Conservation (phyloP, 2,113 vertebrate genomes). For the Budorcas taxicolor region DNA sequence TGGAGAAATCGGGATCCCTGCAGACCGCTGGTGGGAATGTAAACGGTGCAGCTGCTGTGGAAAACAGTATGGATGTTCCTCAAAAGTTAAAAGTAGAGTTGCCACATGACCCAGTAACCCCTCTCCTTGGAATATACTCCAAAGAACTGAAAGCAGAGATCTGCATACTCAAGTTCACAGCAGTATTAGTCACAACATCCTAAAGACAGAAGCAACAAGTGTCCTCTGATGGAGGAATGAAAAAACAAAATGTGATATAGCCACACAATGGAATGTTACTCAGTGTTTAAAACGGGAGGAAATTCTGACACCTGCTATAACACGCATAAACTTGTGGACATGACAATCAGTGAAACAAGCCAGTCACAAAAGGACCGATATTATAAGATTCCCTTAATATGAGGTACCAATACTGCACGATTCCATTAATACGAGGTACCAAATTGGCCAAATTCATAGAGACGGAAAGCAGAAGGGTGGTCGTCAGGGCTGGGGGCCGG, state of each 20-base stretch:
- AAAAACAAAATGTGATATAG: too few relatives aligned
- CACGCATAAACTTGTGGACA: accelerated
- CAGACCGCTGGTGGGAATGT: accelerated
- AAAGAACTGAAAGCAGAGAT: background rate
- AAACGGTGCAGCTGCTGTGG: accelerated
- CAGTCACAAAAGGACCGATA: background rate
- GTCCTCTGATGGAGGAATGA: background rate
- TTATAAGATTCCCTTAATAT: background rate
- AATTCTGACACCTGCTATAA: background rate
- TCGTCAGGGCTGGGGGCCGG: accelerated
- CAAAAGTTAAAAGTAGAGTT: too few relatives aligned
- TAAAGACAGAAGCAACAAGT: background rate
- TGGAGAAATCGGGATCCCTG: background rate
- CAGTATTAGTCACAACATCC: background rate
- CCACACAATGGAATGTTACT: background rate
- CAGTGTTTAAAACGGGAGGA: background rate
- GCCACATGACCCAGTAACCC: accelerated
- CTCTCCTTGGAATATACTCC: background rate
- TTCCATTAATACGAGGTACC: background rate
- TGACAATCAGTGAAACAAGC: background rate
- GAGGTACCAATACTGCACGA: accelerated
- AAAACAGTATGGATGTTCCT: background rate
- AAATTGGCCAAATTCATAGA: background rate
- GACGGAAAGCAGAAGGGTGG: background rate
- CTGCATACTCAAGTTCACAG: accelerated